Evolutionary conservation across 2,888 invertebrate genomes (phyloP).

Genomic region (Byasa hedistus): DNA sequence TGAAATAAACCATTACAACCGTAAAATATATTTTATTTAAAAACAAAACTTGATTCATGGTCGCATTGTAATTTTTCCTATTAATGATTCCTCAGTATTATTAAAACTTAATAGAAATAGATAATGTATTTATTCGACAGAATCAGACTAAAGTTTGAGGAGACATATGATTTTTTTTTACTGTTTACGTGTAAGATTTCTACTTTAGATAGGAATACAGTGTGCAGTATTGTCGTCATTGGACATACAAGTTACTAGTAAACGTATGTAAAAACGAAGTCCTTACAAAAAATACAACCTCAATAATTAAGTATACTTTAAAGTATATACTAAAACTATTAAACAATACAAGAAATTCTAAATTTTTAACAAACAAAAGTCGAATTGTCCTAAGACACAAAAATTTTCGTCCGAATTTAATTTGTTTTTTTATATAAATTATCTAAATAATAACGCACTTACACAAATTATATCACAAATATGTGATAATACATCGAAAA

Average conservation of each 20-base stretch:
- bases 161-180: constrained; percentile 5
- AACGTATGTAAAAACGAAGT: neutral
- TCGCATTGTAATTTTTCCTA: constrained; percentile 34
- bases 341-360: too few species aligned
- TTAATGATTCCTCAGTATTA: neutral
- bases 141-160: constrained; percentile 17
- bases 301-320: too few species aligned
- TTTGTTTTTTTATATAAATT: too few species aligned
- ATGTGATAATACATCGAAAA: too few species aligned
- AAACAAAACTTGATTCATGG: constrained; percentile 42
- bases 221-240: constrained; percentile 63
- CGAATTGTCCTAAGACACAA: too few species aligned
- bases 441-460: too few species aligned
- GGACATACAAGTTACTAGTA: constrained; percentile 43
- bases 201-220: constrained; percentile 57
- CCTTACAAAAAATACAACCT: neutral
- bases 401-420: too few species aligned
- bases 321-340: too few species aligned
- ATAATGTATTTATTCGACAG: constrained; percentile 29
- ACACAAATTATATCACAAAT: too few species aligned
- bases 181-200: constrained; percentile 28
- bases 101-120: constrained; percentile 30
- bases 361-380: too few species aligned
- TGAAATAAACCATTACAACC: too few species aligned
- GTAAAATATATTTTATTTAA: constrained; percentile 60